Conservation (phyloP, 2,797 vertebrate genomes). For the Hybognathus amarus region DNA sequence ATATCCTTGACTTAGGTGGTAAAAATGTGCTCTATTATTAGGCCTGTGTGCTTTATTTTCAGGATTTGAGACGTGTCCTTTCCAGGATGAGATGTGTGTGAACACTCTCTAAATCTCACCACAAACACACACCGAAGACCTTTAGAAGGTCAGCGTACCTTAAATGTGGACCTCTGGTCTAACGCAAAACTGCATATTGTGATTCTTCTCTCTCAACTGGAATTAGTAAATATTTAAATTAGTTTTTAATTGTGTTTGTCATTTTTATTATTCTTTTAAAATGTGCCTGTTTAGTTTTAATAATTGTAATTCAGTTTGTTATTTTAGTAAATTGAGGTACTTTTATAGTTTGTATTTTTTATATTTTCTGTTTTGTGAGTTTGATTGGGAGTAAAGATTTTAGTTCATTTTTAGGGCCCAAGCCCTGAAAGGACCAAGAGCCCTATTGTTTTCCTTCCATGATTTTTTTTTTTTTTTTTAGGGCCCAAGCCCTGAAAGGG, state of each 20-base stretch:
- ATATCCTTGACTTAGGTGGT: constrained; percentile 57
- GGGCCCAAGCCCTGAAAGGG: too few species aligned
- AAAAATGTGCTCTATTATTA: constrained; percentile 59
- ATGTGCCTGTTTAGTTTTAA: too few species aligned
- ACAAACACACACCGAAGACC: constrained; percentile 22
- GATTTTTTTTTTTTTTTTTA: too few species aligned
- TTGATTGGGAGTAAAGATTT: neutral
- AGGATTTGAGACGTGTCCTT: constrained; percentile 48
- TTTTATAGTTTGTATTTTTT: neutral
- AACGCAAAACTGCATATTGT: neutral
- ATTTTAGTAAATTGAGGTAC: neutral
- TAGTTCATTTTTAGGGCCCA: neutral
- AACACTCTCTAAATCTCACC: constrained; percentile 33
- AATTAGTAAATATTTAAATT: neutral
- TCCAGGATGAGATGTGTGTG: constrained; percentile 47
- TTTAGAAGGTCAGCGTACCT: constrained; percentile 18
- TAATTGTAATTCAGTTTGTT: neutral
- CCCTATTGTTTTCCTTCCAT: too few species aligned
- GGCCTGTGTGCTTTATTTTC: constrained; percentile 47
- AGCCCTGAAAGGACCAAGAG: too few species aligned
- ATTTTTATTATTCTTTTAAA: neutral
- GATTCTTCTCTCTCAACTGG: neutral
- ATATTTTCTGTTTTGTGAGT: neutral
- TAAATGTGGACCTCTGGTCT: neutral
- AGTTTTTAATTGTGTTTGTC: neutral